Evolutionary conservation across 2,888 invertebrate species (phyloP).

Genomic region (Strigamia maritima): DNA sequence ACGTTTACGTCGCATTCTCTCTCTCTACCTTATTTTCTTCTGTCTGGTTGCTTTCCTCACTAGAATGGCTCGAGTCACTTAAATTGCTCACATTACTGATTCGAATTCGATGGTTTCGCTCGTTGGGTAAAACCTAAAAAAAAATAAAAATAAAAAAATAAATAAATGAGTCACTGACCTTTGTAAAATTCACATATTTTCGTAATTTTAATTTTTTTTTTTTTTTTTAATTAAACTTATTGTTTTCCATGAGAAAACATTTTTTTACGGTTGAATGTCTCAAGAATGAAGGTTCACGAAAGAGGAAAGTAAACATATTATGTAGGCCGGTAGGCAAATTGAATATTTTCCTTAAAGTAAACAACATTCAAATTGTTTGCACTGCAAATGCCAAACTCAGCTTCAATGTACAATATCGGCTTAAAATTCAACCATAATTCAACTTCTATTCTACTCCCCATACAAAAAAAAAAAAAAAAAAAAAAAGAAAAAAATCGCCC

Average conservation of each 20-base stretch:
- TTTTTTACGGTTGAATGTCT: background rate
- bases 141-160: background rate
- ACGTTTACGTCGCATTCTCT: background rate
- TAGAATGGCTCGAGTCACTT: conserved; percentile 78
- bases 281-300: background rate
- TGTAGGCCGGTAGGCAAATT: too few species aligned
- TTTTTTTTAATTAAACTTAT: too few species aligned
- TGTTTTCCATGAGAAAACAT: background rate
- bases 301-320: too few species aligned
- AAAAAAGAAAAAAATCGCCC: background rate
- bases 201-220: background rate
- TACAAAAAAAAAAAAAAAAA: background rate
- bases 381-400: background rate
- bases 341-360: too few species aligned
- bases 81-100: conserved; percentile 73
- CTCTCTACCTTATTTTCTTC: conserved; percentile 40
- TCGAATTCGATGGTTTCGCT: conserved; percentile 56
- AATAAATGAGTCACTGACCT: background rate
- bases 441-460: too few species aligned
- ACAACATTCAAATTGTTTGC: conserved; percentile 51
- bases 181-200: background rate
- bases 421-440: too few species aligned
- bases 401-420: background rate
- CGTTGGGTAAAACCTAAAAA: conserved; percentile 56
- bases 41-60: conserved; percentile 62